Conservation (phyloP, 2,888 invertebrate genomes). For the Protula sp. region DNA sequence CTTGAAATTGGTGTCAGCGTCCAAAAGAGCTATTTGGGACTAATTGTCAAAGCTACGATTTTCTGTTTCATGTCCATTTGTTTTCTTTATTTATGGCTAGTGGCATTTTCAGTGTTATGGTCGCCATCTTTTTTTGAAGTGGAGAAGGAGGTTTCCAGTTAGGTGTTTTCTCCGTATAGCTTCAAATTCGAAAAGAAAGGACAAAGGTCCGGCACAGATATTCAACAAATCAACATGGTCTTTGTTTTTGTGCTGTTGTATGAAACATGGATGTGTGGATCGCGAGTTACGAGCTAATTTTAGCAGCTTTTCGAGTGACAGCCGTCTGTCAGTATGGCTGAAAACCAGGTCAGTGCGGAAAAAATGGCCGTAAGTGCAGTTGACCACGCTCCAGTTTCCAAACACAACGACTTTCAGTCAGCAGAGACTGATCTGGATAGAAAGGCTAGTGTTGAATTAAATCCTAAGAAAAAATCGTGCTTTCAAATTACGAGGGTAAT, state of each 20-base stretch:
- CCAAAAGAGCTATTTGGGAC: too few relatives aligned
- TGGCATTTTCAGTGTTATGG: too few relatives aligned
- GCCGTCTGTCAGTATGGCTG: background rate
- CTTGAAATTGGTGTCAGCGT: too few relatives aligned
- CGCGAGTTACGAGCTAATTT: too few relatives aligned
- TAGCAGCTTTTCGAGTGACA: background rate
- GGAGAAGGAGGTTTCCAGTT: background rate
- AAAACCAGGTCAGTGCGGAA: background rate
- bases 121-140: background rate
- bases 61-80: too few relatives aligned
- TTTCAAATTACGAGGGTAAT: slow-evolving; percentile 84
- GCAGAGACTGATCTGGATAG: background rate
- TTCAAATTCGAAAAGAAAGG: too few relatives aligned
- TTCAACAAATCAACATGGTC: too few relatives aligned
- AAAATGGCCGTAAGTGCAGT: background rate
- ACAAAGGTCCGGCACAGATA: too few relatives aligned
- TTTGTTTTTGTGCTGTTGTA: too few relatives aligned
- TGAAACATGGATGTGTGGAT: too few relatives aligned
- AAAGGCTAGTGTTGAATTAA: background rate
- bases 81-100: too few relatives aligned
- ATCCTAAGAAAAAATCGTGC: slow-evolving; percentile 6
- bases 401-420: background rate
- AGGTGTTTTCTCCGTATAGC: background rate
- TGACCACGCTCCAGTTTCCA: background rate
- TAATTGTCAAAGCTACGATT: too few relatives aligned